Base-by-base conservation (phyloP, 2,888 invertebrate species). In the Macrophya alboannulata region DNA sequence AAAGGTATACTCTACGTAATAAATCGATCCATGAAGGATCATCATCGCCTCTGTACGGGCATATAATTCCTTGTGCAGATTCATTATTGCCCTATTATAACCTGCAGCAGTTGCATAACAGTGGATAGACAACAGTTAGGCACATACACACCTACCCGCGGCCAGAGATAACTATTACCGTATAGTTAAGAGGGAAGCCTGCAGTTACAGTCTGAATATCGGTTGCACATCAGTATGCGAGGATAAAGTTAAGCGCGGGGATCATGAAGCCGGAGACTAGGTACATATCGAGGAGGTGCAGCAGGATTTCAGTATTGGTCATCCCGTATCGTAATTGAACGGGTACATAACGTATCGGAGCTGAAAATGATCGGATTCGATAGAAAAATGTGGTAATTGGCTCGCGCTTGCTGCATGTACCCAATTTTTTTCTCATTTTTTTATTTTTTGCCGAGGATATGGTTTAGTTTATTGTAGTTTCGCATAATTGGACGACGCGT, bases 11-110 rank as follows among this genome's bases (percentile, higher is more conserved):
- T n/a, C n/a, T 25, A 25, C 25, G 10, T 5, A 25, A 12, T 62
- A 25, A 62, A 62, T 62, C 62, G 25, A 62, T 1, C 25, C 25
- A 25, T 9, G 25, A 62, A 21, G 4, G 62, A 62, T 62, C 25
- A 25, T 62, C 62, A 62, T 90, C 51, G 76, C 68, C 51, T 84
- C 31, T 5, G n/a, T n/a, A n/a, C 15, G 51, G 55, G 10, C n/a
- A 77, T 21, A 45, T 21, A 45, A 40, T 55, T 79, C 92, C 93
- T 93, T 92, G 93, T 93, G 6, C n/a, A 55, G 92, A 89, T 92
- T 92, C 90, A 92, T 93, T 93, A 93, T 91, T 89, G 62, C 21
- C 62, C 62, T 91, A 90, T 93, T 93, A 92, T 92, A 91, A 92
- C 92, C 81, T n/a, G n/a, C 65, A 31, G 31, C 15, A 8, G 37